Conservation (phyloP, 2,113 vertebrate genomes). For the Prochilodus magdalenae region DNA sequence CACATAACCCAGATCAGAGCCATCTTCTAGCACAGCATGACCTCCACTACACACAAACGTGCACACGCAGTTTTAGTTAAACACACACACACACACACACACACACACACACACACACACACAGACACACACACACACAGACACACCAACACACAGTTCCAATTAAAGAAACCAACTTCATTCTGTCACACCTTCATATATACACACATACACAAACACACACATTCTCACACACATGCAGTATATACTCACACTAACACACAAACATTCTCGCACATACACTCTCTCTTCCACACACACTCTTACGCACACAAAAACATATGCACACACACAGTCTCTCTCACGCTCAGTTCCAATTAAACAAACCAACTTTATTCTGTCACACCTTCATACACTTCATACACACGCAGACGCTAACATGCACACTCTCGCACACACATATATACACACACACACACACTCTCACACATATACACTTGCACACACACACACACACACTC, state of each 20-base stretch:
- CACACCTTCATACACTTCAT: too few relatives aligned
- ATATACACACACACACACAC: not conserved
- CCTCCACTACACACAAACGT: conserved; percentile 78
- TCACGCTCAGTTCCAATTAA: too few relatives aligned
- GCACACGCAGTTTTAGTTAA: not conserved
- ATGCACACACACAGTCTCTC: too few relatives aligned
- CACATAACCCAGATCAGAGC: conserved; percentile 92
- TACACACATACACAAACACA: not conserved
- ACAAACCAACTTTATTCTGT: too few relatives aligned
- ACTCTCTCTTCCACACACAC: too few relatives aligned
- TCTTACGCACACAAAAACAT: not conserved
- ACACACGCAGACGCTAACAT: too few relatives aligned
- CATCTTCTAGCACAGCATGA: conserved; percentile 90
- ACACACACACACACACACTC: too few relatives aligned
- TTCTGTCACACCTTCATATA: not conserved
- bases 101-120: not conserved
- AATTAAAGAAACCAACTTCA: too few relatives aligned
- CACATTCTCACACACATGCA: too few relatives aligned
- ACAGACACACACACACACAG: conserved; percentile 20
- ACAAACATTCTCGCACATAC: not conserved
- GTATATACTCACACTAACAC: not conserved
- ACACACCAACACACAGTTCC: not conserved
- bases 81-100: not conserved
- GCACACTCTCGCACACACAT: not conserved
- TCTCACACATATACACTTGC: not conserved